Conservation (phyloP, 1,140 invertebrate species). For the Argopecten irradians region DNA sequence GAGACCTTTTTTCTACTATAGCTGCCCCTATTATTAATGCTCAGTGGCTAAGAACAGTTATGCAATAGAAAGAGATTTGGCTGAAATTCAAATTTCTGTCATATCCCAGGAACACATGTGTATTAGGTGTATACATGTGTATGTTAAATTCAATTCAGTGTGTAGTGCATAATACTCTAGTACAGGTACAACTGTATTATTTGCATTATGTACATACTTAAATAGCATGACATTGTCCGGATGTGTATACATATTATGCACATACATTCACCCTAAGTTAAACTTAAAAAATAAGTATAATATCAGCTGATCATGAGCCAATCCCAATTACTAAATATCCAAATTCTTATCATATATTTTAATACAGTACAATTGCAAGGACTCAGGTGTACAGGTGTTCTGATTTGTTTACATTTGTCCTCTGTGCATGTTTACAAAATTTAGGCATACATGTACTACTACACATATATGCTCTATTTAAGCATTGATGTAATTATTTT, state of each 20-base stretch:
- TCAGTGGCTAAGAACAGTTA: slow-evolving; percentile 21
- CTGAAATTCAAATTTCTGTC: not conserved
- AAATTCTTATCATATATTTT: not conserved
- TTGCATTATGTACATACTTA: not conserved
- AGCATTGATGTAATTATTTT: no score
- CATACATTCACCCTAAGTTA: not conserved
- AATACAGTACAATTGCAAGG: not conserved
- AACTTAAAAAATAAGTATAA: not conserved
- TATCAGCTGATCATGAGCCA: not conserved
- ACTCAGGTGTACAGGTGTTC: not conserved
- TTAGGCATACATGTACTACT: no score
- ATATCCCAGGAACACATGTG: not conserved
- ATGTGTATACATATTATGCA: not conserved
- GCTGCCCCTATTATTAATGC: slow-evolving; percentile 6
- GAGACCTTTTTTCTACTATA: not conserved
- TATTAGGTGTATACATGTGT: not conserved
- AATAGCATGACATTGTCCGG: not conserved
- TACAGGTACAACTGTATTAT: not conserved
- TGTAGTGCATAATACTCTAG: not conserved
- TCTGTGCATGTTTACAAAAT: not conserved
- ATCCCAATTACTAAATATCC: not conserved
- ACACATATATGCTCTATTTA: no score
- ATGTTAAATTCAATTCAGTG: not conserved
- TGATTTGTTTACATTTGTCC: not conserved
- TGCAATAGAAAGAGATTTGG: slow-evolving; percentile 9